phyloP scores from a whole-genome alignment of 2,888 invertebrate genomes.

The Apodemia hepburni region DNA sequence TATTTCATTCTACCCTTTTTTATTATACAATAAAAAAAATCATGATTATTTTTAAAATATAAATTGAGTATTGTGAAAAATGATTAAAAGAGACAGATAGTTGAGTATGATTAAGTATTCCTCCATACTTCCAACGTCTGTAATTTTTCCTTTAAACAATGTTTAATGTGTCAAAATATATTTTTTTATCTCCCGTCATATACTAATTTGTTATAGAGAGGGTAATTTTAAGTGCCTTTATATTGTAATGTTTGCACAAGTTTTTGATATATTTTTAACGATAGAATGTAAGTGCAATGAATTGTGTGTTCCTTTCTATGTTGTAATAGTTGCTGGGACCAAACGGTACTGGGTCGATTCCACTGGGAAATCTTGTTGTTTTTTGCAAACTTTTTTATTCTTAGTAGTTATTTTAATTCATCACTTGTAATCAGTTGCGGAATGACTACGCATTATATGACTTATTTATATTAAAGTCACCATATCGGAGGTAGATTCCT shows the following conservation, averaged over 20 bases:
- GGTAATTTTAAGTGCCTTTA: slow-evolving; percentile 12
- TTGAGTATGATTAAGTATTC: no score
- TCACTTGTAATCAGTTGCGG: not conserved
- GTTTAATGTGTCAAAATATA: no score
- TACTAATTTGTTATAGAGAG: slow-evolving; percentile 3
- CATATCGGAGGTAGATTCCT: no score
- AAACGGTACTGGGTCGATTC: slow-evolving; percentile 2
- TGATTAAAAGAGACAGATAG: no score
- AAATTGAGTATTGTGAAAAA: no score
- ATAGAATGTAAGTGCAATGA: slow-evolving; percentile 14
- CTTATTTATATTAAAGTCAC: not conserved
- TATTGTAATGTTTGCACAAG: slow-evolving; percentile 9
- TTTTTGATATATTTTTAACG: slow-evolving; percentile 11
- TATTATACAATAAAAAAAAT: no score
- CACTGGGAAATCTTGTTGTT: not conserved
- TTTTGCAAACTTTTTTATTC: slow-evolving; percentile 6
- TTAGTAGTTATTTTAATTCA: not conserved
- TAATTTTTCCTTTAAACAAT: not conserved
- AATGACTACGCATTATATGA: not conserved
- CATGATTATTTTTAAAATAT: no score
- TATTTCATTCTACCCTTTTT: no score
- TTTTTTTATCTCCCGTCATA: not conserved
- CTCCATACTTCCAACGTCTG: not conserved
- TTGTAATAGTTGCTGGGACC: slow-evolving; percentile 5
- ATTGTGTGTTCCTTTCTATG: slow-evolving; percentile 12